These are phyloP conservation scores for Phasianus colchicus DNA, from an alignment of 2,113 vertebrate genomes.

Conservation along the genomic window DNA sequence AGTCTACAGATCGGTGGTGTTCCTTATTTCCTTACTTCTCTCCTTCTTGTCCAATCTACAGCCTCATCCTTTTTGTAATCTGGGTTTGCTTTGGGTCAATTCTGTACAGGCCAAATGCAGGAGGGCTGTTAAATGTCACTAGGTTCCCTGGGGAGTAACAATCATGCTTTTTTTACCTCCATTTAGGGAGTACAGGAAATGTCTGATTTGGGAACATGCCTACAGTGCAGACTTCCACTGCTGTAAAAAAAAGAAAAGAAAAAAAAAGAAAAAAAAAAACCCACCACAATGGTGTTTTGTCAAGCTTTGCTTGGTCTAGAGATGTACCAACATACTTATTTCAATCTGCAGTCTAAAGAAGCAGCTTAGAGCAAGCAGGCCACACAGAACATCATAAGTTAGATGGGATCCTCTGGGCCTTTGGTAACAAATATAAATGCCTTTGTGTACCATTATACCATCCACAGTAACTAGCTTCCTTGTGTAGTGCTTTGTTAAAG, in stretches of 20 bases:
- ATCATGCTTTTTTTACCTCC: not conserved
- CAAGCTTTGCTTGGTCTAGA: not conserved
- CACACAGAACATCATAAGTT: not conserved
- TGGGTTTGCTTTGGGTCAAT: not conserved
- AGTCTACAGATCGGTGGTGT: accelerated
- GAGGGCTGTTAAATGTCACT: not conserved
- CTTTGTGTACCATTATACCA: not conserved
- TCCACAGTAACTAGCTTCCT: not conserved
- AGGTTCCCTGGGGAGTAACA: not conserved
- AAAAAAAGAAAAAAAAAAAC: not conserved
- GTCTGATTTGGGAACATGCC: not conserved
- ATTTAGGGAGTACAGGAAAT: not conserved
- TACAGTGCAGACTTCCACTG: not conserved
- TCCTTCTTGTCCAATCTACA: not conserved
- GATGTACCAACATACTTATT: not conserved
- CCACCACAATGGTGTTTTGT: not conserved
- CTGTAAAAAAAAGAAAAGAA: not conserved
- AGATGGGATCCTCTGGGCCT: not conserved
- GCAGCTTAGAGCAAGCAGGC: not conserved
- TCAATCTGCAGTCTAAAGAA: not conserved
- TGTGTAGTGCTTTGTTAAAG: not conserved
- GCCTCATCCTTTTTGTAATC: not conserved
- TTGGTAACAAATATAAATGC: not conserved
- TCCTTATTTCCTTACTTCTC: not conserved
- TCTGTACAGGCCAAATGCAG: not conserved